Conservation (phyloP, 1,140 invertebrate species). For the Cephus cinctus region DNA sequence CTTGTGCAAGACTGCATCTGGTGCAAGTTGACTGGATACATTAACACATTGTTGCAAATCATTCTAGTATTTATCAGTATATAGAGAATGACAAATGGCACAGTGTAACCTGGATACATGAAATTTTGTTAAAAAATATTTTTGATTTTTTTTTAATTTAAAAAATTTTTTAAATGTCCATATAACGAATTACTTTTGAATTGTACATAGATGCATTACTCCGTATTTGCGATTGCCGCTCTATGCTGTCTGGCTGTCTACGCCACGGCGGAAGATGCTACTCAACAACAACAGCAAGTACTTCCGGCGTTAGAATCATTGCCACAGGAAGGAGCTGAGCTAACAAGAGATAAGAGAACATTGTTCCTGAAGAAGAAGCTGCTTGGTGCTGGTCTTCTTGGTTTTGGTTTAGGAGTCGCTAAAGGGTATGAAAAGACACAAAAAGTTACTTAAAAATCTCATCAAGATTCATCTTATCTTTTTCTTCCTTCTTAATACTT, state of each 20-base stretch:
- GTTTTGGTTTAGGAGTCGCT: constrained; percentile 42
- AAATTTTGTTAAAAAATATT: too few relatives aligned
- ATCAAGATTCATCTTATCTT: neutral
- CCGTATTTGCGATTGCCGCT: neutral
- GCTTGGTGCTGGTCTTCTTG: constrained; percentile 44
- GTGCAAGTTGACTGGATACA: neutral
- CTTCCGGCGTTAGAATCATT: constrained; percentile 3
- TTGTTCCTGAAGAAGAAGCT: constrained; percentile 46
- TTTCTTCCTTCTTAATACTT: neutral
- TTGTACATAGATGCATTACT: constrained; percentile 33
- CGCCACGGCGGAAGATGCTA: constrained; percentile 18
- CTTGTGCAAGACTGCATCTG: neutral
- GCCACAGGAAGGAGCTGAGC: constrained; percentile 11
- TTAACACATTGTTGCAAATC: too few relatives aligned
- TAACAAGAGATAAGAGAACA: constrained; percentile 37
- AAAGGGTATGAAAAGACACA: too few relatives aligned
- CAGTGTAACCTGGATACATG: neutral
- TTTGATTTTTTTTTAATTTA: too few relatives aligned
- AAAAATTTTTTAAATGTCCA: neutral
- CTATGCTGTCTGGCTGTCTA: constrained; percentile 24
- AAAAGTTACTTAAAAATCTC: too few relatives aligned
- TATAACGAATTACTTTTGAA: too few relatives aligned
- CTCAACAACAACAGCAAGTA: constrained; percentile 17
- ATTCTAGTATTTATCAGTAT: neutral
- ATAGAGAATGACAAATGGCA: neutral